These are phyloP conservation scores for Eurosta solidaginis DNA, from an alignment of 1,140 invertebrate species.

Conservation along the genomic window DNA sequence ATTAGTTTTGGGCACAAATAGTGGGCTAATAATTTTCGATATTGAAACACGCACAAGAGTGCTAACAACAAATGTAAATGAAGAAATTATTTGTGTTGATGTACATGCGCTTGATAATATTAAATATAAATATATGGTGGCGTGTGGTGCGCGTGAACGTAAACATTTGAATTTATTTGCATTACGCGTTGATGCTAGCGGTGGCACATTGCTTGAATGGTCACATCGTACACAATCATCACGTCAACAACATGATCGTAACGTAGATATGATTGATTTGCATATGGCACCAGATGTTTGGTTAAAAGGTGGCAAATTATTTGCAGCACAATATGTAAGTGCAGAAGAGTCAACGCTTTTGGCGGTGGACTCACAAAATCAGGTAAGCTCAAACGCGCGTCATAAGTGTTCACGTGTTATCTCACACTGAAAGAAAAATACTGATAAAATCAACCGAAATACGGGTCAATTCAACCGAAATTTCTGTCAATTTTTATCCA, in stretches of 20 bases:
- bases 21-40: constrained; percentile 50
- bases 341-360: background rate
- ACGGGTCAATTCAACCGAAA: too few relatives aligned
- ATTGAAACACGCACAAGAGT: constrained; percentile 33
- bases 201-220: background rate
- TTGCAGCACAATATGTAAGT: background rate
- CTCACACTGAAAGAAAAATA: too few relatives aligned
- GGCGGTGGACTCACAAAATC: background rate
- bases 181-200: background rate
- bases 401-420: too few relatives aligned
- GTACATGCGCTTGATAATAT: constrained; percentile 42
- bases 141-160: constrained; percentile 34
- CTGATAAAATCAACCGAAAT: too few relatives aligned
- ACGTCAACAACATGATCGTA: background rate
- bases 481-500: too few relatives aligned
- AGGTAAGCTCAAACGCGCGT: background rate
- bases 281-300: background rate
- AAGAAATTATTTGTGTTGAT: constrained; percentile 51
- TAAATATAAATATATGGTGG: constrained; percentile 47
- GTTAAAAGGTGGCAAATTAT: background rate
- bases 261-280: background rate
- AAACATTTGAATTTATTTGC: constrained; percentile 1
- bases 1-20: constrained; percentile 47
- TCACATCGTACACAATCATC: background rate
- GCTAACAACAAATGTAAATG: constrained; percentile 51